Evolutionary conservation across 2,888 invertebrate genomes (phyloP), one percentile per base, ranked within the genome.

Genomic region (Hirtodrosophila cameraria): DNA sequence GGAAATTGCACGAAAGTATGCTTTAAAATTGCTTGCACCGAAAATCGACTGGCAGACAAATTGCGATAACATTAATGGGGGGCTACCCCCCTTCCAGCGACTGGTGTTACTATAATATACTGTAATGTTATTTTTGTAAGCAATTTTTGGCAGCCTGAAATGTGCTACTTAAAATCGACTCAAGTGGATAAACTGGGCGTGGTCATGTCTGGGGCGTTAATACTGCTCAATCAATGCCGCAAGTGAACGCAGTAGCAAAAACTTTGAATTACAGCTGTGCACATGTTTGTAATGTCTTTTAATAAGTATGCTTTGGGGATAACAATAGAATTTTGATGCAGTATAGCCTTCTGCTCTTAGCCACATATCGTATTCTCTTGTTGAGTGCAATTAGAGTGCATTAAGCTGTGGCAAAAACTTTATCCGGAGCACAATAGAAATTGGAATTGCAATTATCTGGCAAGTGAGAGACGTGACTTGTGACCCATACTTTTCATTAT

Each of bases 331-430:
- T 52, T 57, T 52, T 36, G 41, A 25, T 52, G 11, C 6, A 12
- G 18, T 13, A 18, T 9, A 6, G 8, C 11, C 6, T 30, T 11
- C 0, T 11, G 28, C 12, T 1, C 35, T 35, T n/a, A n/a, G 20
- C 11, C 6, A 1, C n/a, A n/a, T 4, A n/a, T 33, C 55, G 42
- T 33, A 41, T 25, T n/a, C 3, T 20, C 13, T 30, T 18, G 25
- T 30, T 46, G 13, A 16, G 31, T 31, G 18, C 72, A 79, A 71
- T 79, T 75, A 59, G 33, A 46, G 36, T 53, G 62, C 72, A 75
- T 71, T 75, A 65, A 57, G 48, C 43, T 54, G 15, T 7, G 11
- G 11, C 35, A 3, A 53, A 48, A 62, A 54, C 35, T 42, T 48
- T 7, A 35, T 25, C 7, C 5, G 30, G 13, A 4, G 4, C 20